Evolutionary conservation across 2,888 invertebrate genomes (phyloP).

Genomic region (Trisateles emortualis): DNA sequence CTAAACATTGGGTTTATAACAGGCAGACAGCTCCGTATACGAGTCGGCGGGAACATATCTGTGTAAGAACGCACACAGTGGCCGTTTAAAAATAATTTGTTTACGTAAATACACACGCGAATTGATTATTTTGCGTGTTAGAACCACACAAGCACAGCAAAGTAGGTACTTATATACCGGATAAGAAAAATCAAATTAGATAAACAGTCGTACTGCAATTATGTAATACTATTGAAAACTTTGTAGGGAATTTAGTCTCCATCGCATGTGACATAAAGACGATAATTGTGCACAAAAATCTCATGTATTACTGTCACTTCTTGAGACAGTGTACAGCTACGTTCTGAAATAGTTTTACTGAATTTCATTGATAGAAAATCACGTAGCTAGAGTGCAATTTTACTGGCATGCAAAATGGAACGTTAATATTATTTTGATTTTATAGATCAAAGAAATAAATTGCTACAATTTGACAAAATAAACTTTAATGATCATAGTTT

Average conservation of each 20-base stretch:
- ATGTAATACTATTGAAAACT: constrained; percentile 9
- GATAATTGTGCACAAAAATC: constrained; percentile 2
- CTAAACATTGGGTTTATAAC: constrained; percentile 81
- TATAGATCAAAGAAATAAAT: too few relatives aligned
- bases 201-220: constrained; percentile 14
- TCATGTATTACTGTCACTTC: background rate
- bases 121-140: constrained; percentile 45
- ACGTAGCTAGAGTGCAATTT: too few relatives aligned
- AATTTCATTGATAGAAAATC: background rate
- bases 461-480: too few relatives aligned
- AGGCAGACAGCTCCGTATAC: constrained; percentile 82
- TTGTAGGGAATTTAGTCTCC: constrained; percentile 19
- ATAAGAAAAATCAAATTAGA: constrained; percentile 47
- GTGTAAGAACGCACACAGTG: constrained; percentile 57
- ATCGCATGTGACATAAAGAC: rapidly evolving
- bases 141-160: constrained; percentile 18
- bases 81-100: constrained; percentile 69
- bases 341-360: constrained; percentile 21
- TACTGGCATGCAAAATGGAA: too few relatives aligned
- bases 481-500: too few relatives aligned
- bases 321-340: constrained; percentile 28
- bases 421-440: too few relatives aligned
- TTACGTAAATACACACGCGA: constrained; percentile 59
- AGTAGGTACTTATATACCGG: constrained; percentile 23
- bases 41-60: constrained; percentile 81